Base-by-base conservation (phyloP, 1,140 invertebrate species). In the Mizuhopecten yessoensis region DNA sequence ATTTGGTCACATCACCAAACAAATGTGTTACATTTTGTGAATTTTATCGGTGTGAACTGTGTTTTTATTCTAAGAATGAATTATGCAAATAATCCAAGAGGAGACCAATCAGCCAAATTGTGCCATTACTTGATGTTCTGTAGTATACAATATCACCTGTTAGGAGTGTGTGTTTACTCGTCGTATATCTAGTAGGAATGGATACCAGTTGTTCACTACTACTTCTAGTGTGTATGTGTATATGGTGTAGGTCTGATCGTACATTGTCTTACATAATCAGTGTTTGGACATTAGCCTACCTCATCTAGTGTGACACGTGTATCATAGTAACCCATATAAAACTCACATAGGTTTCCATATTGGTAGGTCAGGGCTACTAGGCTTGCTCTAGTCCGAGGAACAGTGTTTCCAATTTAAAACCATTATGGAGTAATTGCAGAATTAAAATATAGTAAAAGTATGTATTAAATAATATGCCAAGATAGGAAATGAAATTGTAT, bases 71-170 rank as follows among this genome's bases (percentile, higher is more conserved):
- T 75, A 75, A 75, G 23, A 75, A 75, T 75, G n/a, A 75, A 75
- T 75, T 75, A 75, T 75, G 57, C 57, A 75, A 75, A 75, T 29
- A 75, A 75, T 75, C 57, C 57, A 75, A 75, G 29, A 5, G 57
- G 57, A 75, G 57, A 75, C 57, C 57, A 75, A 75, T 75, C 57
- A 75, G 57, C 57, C 57, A 75, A 75, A 75, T 75, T 75, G 57
- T 75, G 57, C 57, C 57, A 75, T 75, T 75, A 75, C 57, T 75
- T 57, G 15, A 57, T 57, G 23, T 57, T 75, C 23, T 75, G n/a
- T 29, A 17, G 57, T 75, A 75, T 75, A n/a, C n/a, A n/a, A n/a
- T 49, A 49, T 49, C 45, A 49, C 45, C 11, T 17, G 20, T n/a
- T n/a, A n/a, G n/a, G n/a, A n/a, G n/a, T n/a, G 45, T 49, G 11